phyloP scores from a whole-genome alignment of 2,113 vertebrate genomes.

The Bos indicus region DNA sequence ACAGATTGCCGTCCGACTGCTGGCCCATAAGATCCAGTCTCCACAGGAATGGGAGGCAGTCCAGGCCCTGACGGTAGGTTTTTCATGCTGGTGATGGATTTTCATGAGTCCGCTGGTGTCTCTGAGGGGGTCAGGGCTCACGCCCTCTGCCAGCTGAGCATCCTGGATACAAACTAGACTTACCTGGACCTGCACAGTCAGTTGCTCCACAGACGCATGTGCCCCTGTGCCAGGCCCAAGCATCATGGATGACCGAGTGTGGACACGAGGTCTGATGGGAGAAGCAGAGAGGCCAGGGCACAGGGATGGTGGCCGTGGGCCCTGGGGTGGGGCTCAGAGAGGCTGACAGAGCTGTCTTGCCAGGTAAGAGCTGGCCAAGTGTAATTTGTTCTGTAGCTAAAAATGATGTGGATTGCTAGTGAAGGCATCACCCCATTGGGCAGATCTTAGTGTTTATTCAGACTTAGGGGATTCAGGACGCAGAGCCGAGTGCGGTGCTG shows the following conservation, averaged over 20 bases:
- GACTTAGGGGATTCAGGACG: not conserved
- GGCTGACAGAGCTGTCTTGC: not conserved
- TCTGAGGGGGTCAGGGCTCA: not conserved
- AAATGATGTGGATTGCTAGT: not conserved
- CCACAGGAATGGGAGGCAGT: slow-evolving; percentile 97
- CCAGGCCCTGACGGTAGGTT: slow-evolving; percentile 92
- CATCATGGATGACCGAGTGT: no score
- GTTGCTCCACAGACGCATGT: fast-evolving
- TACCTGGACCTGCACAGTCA: no score
- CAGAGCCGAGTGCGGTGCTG: fast-evolving
- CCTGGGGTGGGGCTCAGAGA: not conserved
- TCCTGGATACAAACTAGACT: not conserved
- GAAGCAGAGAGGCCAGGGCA: not conserved
- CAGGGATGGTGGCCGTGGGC: not conserved
- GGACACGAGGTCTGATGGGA: fast-evolving
- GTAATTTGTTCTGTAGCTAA: not conserved
- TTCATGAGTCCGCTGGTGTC: fast-evolving
- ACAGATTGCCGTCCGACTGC: slow-evolving; percentile 91
- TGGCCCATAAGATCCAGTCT: slow-evolving; percentile 97
- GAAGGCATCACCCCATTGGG: fast-evolving
- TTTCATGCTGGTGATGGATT: not conserved
- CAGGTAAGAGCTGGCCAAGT: not conserved
- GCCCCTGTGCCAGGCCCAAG: not conserved
- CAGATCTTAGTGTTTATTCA: not conserved
- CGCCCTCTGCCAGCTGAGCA: not conserved